Evolutionary conservation across 2,888 invertebrate genomes (phyloP), one percentile per base, ranked within the genome.

Genomic region (Capitulum mitella): DNA sequence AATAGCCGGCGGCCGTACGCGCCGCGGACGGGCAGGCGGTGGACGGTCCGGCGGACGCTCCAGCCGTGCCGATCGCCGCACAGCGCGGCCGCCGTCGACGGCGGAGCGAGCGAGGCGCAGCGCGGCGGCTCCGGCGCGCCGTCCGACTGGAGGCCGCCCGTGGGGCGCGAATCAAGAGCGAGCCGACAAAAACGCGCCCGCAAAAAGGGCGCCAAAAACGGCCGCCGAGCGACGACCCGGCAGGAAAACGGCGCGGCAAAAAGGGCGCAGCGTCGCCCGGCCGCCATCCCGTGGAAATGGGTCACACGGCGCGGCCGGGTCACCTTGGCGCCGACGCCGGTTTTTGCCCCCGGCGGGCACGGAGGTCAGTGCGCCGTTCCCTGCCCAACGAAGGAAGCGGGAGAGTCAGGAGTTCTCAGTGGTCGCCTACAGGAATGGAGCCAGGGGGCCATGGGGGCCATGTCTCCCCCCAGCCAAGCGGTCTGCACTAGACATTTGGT

Each of bases 241-340:
- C 37, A 12, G 29, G n/a, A 58, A 37, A 40, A 37, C 54, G 46
- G 74, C 14, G 34, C 61, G 26, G 43, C 46, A 77, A 54, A 32
- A 32, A 22, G 43, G 40, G 70, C 46, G 48, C 22, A 54, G 54
- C 32, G 5, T 40, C 40, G 46, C 32, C 14, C 32, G 75, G 5
- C 34, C n/a, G 34, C 26, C n/a, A 29, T 29, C 43, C n/a, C 51
- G 43, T 22, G n/a, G 79, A 77, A 77, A 77, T 58, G 77, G 77
- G 77, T 61, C 77, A 37, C 51, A 34, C 54, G 78, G 22, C 34
- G 19, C 26, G 32, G 34, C n/a, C 34, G 19, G 77, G 77, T 70
- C 79, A 78, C 70, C 74, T 74, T 48, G 46, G 48, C 54, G 77
- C 54, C 40, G 77, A 75, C 43, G 61, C 1, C 70, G 40, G 46